phyloP scores from a whole-genome alignment of 2,888 invertebrate genomes.

The Trissonchulus latispiculum region DNA sequence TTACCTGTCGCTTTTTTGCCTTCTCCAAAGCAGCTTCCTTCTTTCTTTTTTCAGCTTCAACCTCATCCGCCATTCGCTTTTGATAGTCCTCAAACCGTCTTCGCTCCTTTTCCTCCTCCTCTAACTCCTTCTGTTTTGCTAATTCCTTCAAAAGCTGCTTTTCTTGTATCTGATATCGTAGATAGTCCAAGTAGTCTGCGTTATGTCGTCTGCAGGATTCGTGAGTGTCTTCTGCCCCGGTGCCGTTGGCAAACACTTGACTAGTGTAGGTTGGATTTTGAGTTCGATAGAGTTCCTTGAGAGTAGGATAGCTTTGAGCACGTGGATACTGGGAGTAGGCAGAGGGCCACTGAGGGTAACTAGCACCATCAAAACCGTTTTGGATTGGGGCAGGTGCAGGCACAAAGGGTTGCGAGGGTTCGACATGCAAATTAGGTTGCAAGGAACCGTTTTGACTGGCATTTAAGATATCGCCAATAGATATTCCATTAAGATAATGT shows the following conservation, averaged over 20 bases:
- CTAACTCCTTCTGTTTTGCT: constrained; percentile 32
- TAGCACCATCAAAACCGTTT: neutral
- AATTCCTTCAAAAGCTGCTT: constrained; percentile 29
- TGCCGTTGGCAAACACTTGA: neutral
- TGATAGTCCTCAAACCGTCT: constrained; percentile 21
- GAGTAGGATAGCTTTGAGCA: neutral
- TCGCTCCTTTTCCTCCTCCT: constrained; percentile 31
- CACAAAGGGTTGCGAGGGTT: neutral
- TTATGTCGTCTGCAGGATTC: neutral
- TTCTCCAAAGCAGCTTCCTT: neutral
- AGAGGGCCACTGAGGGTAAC: neutral
- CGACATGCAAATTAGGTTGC: neutral
- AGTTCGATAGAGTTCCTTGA: neutral
- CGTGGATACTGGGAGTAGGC: too few species aligned
- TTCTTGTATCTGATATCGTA: constrained; percentile 33
- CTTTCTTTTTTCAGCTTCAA: constrained; percentile 11
- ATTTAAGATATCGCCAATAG: neutral
- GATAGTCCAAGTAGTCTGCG: constrained; percentile 23
- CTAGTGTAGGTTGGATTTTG: neutral
- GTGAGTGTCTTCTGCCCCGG: neutral
- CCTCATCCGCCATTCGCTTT: neutral
- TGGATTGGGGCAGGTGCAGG: neutral
- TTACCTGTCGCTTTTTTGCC: neutral
- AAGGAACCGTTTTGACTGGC: neutral
- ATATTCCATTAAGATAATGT: neutral